A percentile compares a stretch with the other conserved stretches of the same genome.
These are phyloP conservation scores for Lepidonotus clava DNA, from an alignment of 2,888 invertebrate genomes.

Conservation along the genomic window DNA sequence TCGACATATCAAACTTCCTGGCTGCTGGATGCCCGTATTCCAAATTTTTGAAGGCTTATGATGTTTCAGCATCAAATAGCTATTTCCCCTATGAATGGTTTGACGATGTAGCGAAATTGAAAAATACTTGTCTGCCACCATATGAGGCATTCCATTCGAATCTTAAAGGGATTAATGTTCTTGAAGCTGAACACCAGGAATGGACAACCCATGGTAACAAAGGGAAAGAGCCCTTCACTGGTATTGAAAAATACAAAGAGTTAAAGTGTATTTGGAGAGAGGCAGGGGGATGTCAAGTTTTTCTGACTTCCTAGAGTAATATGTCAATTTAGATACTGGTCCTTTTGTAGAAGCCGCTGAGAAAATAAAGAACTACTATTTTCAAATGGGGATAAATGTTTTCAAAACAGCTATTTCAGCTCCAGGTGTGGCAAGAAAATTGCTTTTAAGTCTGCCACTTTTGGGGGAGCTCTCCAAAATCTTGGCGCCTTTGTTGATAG, in stretches of 20 bases:
- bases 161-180: not conserved
- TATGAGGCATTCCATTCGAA: constrained; percentile 3
- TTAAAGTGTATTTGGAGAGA: not conserved
- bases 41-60: constrained; percentile 19
- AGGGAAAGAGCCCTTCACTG: not conserved
- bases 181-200: not conserved
- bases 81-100: constrained; percentile 52
- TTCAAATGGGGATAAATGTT: constrained; percentile 8
- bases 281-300: not conserved
- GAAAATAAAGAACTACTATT: not conserved
- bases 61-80: not conserved
- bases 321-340: constrained; percentile 25
- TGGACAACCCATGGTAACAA: not conserved
- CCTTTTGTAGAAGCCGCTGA: constrained; percentile 42
- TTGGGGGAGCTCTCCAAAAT: no score
- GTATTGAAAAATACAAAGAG: not conserved
- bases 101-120: constrained; percentile 33
- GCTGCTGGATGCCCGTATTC: constrained; percentile 13
- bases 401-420: constrained; percentile 35
- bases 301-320: not conserved
- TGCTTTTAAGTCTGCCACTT: constrained; percentile 3
- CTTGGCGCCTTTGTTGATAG: no score
- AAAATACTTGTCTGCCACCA: constrained; percentile 1
- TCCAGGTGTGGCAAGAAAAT: constrained; percentile 10
- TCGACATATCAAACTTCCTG: constrained; percentile 11